Evolutionary conservation across 2,888 invertebrate species (phyloP).

Genomic region (Oscheius sp.): DNA sequence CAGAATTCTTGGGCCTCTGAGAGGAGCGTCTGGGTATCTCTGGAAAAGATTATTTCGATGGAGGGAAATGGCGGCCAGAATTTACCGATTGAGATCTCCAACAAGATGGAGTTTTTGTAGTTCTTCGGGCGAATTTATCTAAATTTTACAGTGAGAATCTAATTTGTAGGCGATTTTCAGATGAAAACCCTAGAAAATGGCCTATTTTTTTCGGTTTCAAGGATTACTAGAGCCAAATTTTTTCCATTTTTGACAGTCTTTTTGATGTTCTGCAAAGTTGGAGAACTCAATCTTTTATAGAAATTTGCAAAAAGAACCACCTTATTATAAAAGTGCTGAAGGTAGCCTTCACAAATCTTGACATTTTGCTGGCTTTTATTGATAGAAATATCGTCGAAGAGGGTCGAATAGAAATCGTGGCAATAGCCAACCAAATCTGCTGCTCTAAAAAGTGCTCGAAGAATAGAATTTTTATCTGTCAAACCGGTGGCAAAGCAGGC

Average conservation of each 20-base stretch:
- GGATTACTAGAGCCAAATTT: too few relatives aligned
- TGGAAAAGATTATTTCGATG: not conserved
- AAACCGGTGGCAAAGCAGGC: slow-evolving; percentile 2
- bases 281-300: too few relatives aligned
- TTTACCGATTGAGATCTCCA: too few relatives aligned
- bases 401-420: not conserved
- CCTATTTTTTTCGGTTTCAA: too few relatives aligned
- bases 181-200: too few relatives aligned
- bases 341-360: not conserved
- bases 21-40: not conserved
- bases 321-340: not conserved
- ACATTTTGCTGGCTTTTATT: not conserved
- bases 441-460: not conserved
- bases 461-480: not conserved
- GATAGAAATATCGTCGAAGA: not conserved
- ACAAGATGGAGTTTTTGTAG: too few relatives aligned
- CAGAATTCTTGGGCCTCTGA: not conserved
- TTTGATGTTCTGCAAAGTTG: too few relatives aligned
- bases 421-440: not conserved
- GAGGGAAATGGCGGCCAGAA: not conserved
- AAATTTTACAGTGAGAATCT: too few relatives aligned
- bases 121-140: too few relatives aligned
- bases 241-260: too few relatives aligned
- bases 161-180: too few relatives aligned
- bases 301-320: too few relatives aligned